phyloP scores from a whole-genome alignment of 2,113 vertebrate species.

The Mobula birostris region DNA sequence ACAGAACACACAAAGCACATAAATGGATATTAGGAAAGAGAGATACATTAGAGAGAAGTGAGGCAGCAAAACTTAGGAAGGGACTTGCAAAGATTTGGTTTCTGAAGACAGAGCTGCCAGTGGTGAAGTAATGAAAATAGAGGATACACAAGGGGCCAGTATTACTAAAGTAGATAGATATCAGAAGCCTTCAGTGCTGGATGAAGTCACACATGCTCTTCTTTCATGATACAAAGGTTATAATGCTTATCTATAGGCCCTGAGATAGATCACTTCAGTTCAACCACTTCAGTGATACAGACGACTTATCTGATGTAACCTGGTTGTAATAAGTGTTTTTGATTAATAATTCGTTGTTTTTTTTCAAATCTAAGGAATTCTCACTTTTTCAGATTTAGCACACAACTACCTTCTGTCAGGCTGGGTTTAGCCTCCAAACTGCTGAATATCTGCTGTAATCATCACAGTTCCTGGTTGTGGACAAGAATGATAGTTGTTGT shows the following conservation, averaged over 20 bases:
- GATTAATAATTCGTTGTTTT: not conserved
- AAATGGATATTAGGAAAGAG: not conserved
- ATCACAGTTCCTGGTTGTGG: not conserved
- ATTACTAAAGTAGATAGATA: not conserved
- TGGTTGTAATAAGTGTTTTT: not conserved
- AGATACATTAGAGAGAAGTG: not conserved
- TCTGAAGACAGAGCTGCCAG: not conserved
- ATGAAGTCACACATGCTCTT: not conserved
- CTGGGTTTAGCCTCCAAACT: not conserved
- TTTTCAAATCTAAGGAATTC: not conserved
- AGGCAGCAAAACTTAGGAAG: not conserved
- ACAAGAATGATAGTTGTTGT: not conserved
- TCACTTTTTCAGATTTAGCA: not conserved
- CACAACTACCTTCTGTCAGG: not conserved
- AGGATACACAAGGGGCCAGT: not conserved
- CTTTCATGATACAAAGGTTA: not conserved
- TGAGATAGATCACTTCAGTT: not conserved
- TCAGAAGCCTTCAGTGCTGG: not conserved
- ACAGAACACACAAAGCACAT: not conserved
- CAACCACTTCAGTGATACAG: not conserved
- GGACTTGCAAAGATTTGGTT: not conserved
- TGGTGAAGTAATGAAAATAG: not conserved
- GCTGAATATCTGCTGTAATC: not conserved
- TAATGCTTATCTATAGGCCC: not conserved
- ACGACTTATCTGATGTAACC: not conserved